Base-by-base conservation (phyloP, 1,140 invertebrate genomes). In the Amphibalanus amphitrite region DNA sequence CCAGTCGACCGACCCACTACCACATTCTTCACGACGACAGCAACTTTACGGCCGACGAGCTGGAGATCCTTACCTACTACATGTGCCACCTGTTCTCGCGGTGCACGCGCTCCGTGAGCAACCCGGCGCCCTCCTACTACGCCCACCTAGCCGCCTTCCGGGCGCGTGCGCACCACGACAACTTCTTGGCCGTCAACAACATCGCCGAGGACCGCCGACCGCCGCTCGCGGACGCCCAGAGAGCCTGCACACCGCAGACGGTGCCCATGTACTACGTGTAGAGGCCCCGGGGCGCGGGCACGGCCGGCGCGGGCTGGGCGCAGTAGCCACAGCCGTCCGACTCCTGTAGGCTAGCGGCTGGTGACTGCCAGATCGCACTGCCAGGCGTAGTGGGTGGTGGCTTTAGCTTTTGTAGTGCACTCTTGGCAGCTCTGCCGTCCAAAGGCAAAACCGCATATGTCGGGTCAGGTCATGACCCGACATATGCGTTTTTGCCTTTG, bases 121-220 rank as follows among this genome's bases (percentile, higher is more conserved):
- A 95, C 82, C 93, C 93, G 1, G 89, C 94, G 0, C 93, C 93
- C 1, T 94, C 92, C 0, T 96, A 96, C 80, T 95, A 96, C 80
- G 92, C 93, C 29, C 93, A 97, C 83, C 84, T 95, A 71, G 92
- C 89, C n/a, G 92, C 92, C 23, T 88, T 88, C 71, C 83, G 93
- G 69, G 91, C 81, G 25, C 76, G 82, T 4, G 40, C 70, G 25
- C 73, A 76, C 30, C 73, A 76, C 67, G 72, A 76, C 65, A 69
- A 64, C 29, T 38, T 73, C 47, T 25, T 65, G 64, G 10, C 10
- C 20, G 64, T 26, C 64, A 65, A 65, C 64, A 23, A 65, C 64
- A 23, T 65, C 23, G 23, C 6, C 64, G 64, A 65, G 10, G 64
- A 65, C 64, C 20, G 20, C 10, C 6, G 10, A 26, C 10, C 64